Evolutionary conservation across 2,113 vertebrate genomes (phyloP), one percentile per base, ranked within the genome.

Genomic region (Rafetus swinhoei): DNA sequence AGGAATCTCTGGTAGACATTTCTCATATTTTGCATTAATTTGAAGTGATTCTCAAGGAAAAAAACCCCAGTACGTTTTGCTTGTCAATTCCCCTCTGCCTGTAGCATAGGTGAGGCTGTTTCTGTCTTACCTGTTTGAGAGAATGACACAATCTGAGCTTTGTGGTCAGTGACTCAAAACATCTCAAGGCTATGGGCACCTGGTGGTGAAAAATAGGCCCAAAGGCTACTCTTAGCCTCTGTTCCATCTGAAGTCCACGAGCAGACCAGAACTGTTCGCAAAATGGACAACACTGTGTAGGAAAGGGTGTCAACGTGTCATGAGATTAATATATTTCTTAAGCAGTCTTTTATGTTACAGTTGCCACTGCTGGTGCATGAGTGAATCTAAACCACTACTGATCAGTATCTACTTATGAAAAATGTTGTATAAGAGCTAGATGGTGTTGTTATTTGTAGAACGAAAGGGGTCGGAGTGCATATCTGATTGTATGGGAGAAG

Each of bases 41-140:
- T 7, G 14, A 6, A 50, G 83, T 72, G 80, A 79, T 4, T 0
- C 1, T 24, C 11, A 16, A 55, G 72, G 76, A 84, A 82, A 69
- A 8, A 8, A 18, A 5, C 3, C 39, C 39, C 2, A 74, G 1
- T 60, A 0, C 82, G 9, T 52, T 93, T 9, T 45, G 6, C 24
- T 29, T 65, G 14, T 74, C 35, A 39, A 21, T 39, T 39, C n/a
- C 5, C 1, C 1, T 8, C 5, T 8, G 10, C 0, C 25, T 35
- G 22, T 57, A 39, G 72, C n/a, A 3, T 54, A 57, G 50, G 22
- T 60, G 12, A 81, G 11, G 27, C 50, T 29, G 9, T 52, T 80
- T 8, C 9, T 4, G 57, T 88, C 60, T 84, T 39, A 22, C 57
- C 3, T 21, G 14, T 35, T 69, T 69, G 16, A 69, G 2, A 25